Conservation (phyloP, 2,888 invertebrate genomes). For the Drosophila eohydei region DNA sequence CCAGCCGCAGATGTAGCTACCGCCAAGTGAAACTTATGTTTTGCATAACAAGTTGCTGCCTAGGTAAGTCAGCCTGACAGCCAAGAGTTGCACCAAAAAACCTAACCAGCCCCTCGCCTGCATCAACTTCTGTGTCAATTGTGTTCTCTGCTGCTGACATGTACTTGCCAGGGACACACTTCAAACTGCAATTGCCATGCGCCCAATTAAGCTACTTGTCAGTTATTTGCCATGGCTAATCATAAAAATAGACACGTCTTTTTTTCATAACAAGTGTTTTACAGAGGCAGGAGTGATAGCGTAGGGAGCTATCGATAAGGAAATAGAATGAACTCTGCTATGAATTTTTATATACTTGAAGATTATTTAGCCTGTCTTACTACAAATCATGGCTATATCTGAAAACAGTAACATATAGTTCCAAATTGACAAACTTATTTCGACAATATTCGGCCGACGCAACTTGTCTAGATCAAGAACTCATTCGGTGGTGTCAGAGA, state of each 20-base stretch:
- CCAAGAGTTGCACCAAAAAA: not conserved
- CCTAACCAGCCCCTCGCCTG: not conserved
- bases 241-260: slow-evolving; percentile 21
- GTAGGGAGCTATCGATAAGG: not conserved
- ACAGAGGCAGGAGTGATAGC: too few species aligned
- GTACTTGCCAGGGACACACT: slow-evolving; percentile 32
- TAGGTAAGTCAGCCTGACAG: slow-evolving; percentile 45
- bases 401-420: too few species aligned
- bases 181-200: slow-evolving; percentile 43
- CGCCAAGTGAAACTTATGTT: slow-evolving; percentile 49
- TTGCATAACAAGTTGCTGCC: slow-evolving; percentile 30
- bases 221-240: slow-evolving; percentile 48
- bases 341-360: too few species aligned
- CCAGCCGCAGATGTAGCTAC: not conserved
- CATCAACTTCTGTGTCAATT: slow-evolving; percentile 33
- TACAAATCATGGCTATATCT: too few species aligned
- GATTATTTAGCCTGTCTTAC: too few species aligned
- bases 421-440: too few species aligned
- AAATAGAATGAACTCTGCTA: not conserved
- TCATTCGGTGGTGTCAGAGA: too few species aligned
- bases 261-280: not conserved
- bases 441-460: too few species aligned
- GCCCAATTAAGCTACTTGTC: slow-evolving; percentile 60
- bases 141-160: slow-evolving; percentile 35
- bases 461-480: too few species aligned